phyloP scores from a whole-genome alignment of 2,113 vertebrate genomes.

The Silurus asotus region DNA sequence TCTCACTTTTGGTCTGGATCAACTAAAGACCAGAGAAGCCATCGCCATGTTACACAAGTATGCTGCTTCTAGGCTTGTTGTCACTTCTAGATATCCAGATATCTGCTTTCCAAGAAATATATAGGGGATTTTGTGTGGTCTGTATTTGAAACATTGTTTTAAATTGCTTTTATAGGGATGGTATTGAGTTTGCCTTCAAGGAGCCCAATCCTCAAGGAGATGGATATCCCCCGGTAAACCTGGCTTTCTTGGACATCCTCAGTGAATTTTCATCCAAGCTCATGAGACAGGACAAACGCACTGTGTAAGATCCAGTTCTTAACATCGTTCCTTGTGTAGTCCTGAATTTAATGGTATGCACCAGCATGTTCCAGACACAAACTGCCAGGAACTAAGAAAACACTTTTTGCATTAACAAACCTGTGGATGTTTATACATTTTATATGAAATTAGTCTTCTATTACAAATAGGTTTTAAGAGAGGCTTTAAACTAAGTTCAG shows the following conservation, averaged over 20 bases:
- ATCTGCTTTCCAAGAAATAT: background rate
- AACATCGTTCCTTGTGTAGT: background rate
- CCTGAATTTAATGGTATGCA: too few species aligned
- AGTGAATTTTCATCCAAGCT: constrained; percentile 99
- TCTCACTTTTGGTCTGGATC: constrained; percentile 96
- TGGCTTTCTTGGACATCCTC: constrained; percentile 98
- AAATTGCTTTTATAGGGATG: constrained; percentile 77
- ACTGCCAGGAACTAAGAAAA: background rate
- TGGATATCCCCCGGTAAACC: constrained; percentile 89
- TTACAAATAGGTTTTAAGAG: background rate
- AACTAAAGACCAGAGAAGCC: constrained; percentile 97
- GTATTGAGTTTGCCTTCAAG: constrained; percentile 99
- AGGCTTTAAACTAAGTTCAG: too few species aligned
- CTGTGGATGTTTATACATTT: background rate
- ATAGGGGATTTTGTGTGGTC: background rate
- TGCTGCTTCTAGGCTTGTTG: constrained; percentile 52
- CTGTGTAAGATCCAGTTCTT: constrained; percentile 84
- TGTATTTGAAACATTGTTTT: background rate
- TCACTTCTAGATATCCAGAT: background rate
- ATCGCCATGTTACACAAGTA: constrained; percentile 99
- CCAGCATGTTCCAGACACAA: background rate
- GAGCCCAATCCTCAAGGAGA: constrained; percentile 96
- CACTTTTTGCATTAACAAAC: background rate
- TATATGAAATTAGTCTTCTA: background rate
- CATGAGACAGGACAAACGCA: constrained; percentile 98